A percentile compares a stretch with the other conserved stretches of the same genome.
These are phyloP conservation scores for Mycteria americana DNA, from an alignment of 2,797 vertebrate species.

Conservation along the genomic window DNA sequence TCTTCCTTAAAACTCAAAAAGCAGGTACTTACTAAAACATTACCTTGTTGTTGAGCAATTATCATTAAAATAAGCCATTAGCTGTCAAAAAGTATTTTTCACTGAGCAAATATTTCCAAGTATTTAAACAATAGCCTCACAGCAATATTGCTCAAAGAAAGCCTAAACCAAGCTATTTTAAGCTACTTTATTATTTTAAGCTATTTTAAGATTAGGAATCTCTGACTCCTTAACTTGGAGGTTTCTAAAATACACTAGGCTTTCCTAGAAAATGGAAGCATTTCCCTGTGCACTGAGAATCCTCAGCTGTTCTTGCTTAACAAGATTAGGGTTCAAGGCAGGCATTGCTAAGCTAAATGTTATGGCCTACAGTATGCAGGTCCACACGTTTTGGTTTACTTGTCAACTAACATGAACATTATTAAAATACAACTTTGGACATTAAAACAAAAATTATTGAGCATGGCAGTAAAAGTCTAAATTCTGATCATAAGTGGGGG, in stretches of 20 bases:
- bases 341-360: background rate
- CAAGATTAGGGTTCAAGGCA: background rate
- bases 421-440: background rate
- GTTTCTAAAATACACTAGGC: background rate
- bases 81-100: constrained; percentile 18
- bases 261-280: background rate
- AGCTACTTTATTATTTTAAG: background rate
- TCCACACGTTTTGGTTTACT: background rate
- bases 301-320: background rate
- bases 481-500: background rate
- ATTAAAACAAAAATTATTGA: background rate
- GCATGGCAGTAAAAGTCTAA: background rate
- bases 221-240: background rate
- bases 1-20: constrained; percentile 2
- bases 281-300: background rate
- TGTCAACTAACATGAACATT: background rate
- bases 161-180: background rate
- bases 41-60: constrained; percentile 5
- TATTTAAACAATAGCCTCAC: background rate
- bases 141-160: background rate
- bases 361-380: background rate
- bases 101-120: constrained; percentile 2
- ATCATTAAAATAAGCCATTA: constrained; percentile 5
- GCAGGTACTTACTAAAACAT: background rate
- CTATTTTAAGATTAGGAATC: background rate